Percentiles rank a stretch among this genome's conserved stretches.
Evolutionary conservation across 2,888 invertebrate species (phyloP).

Genomic region (Lasioglossum calceatum): DNA sequence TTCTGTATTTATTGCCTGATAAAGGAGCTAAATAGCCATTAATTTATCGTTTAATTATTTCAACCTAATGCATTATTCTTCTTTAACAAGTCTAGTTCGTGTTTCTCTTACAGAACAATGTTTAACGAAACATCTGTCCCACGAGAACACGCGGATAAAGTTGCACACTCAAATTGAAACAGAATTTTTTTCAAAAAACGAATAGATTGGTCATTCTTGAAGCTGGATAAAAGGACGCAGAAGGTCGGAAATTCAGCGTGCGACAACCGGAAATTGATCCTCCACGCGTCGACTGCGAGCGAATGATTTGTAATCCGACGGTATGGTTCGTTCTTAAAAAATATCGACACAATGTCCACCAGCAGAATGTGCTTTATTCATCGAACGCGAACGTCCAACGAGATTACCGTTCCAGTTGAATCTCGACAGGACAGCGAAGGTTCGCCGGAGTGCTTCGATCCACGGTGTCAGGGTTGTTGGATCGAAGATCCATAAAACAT

Average conservation of each 20-base stretch:
- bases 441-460: neutral
- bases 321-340: conserved; percentile 21
- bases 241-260: neutral
- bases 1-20: too few species aligned
- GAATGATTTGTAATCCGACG: conserved; percentile 32
- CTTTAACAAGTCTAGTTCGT: neutral
- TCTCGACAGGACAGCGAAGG: conserved; percentile 27
- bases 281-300: conserved; percentile 1
- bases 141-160: neutral
- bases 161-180: neutral
- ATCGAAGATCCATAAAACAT: neutral
- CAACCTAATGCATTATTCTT: too few species aligned
- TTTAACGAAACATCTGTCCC: neutral
- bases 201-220: neutral
- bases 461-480: neutral
- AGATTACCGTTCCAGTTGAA: conserved; percentile 21
- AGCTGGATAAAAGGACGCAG: neutral
- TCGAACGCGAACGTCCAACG: conserved; percentile 13
- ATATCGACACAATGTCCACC: conserved; percentile 42
- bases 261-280: neutral
- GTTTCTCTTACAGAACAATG: neutral
- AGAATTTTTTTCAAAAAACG: neutral
- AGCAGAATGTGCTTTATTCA: conserved; percentile 29
- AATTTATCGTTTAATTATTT: too few species aligned
- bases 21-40: too few species aligned